Percentiles rank a stretch among this genome's conserved stretches.
phyloP scores from a whole-genome alignment of 2,888 invertebrate genomes.

The Seira sanloemensis region DNA sequence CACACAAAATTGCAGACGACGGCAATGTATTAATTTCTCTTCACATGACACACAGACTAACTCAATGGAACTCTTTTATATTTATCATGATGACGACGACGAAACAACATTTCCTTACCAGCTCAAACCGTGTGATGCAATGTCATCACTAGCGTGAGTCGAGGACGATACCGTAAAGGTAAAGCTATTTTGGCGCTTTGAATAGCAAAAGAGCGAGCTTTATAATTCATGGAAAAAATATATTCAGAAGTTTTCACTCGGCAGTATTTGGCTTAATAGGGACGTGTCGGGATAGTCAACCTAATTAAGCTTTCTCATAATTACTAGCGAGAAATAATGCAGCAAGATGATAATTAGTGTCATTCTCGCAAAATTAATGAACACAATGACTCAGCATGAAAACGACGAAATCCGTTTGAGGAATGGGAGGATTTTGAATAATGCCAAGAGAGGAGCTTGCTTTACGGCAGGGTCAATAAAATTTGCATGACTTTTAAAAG shows the following conservation, averaged over 20 bases:
- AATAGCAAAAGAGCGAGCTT: too few species aligned
- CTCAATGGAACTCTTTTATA: not conserved
- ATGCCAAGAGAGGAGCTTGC: not conserved
- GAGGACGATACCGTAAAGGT: too few species aligned
- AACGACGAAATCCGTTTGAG: not conserved
- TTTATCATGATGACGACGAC: slow-evolving; percentile 1
- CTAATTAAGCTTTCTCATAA: not conserved
- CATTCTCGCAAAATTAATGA: not conserved
- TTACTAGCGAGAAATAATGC: slow-evolving; percentile 6
- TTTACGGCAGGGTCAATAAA: slow-evolving; percentile 5
- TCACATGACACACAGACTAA: not conserved
- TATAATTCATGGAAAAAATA: too few species aligned
- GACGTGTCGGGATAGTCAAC: not conserved
- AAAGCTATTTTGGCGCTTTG: too few species aligned
- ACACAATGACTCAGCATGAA: not conserved
- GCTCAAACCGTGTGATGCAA: not conserved
- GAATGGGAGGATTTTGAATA: not conserved
- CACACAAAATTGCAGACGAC: not conserved
- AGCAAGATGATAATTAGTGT: slow-evolving; percentile 3
- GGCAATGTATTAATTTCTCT: not conserved
- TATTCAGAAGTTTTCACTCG: too few species aligned
- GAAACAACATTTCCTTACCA: too few species aligned
- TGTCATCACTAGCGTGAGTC: not conserved
- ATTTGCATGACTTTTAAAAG: slow-evolving; percentile 7
- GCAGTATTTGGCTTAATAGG: not conserved